Evolutionary conservation across 2,888 invertebrate species (phyloP).

Genomic region (Drosophila engyochracea): DNA sequence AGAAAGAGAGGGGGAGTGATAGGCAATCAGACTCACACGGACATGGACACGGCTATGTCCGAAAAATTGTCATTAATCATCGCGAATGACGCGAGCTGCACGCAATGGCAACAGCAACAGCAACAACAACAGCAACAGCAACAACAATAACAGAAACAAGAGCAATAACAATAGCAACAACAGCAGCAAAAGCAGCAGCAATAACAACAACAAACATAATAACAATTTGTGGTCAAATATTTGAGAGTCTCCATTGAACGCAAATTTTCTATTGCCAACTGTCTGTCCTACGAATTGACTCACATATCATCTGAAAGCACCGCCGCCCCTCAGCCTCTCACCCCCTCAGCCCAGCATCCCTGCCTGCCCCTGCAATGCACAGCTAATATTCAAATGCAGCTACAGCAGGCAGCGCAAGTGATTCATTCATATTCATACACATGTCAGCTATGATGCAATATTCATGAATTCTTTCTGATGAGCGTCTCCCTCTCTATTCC

Average conservation of each 20-base stretch:
- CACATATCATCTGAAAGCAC: slow-evolving; percentile 20
- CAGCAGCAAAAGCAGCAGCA: slow-evolving; percentile 22
- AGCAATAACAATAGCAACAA: slow-evolving; percentile 4
- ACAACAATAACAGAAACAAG: not conserved
- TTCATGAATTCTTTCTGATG: slow-evolving; percentile 41
- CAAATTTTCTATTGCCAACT: slow-evolving; percentile 57
- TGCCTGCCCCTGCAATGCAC: not conserved
- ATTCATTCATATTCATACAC: slow-evolving; percentile 35
- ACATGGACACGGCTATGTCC: slow-evolving; percentile 54
- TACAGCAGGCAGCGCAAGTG: slow-evolving; percentile 24
- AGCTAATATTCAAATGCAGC: slow-evolving; percentile 23
- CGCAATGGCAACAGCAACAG: slow-evolving; percentile 48
- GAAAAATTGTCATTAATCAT: slow-evolving; percentile 76
- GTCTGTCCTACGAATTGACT: slow-evolving; percentile 12
- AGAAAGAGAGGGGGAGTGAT: slow-evolving; percentile 8
- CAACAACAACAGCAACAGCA: slow-evolving; percentile 16
- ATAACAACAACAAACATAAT: slow-evolving; percentile 60
- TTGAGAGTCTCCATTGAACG: slow-evolving; percentile 57
- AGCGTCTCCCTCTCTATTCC: not conserved
- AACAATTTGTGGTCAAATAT: slow-evolving; percentile 77
- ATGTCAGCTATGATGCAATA: slow-evolving; percentile 45
- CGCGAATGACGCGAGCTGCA: slow-evolving; percentile 60
- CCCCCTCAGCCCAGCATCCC: not conserved
- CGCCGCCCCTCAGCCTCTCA: no score
- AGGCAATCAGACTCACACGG: slow-evolving; percentile 40